A percentile compares a stretch with the other conserved stretches of the same genome.
phyloP scores from a whole-genome alignment of 64 coral and sea anemone genomes.

The Dendrophyllia cribrosa region DNA sequence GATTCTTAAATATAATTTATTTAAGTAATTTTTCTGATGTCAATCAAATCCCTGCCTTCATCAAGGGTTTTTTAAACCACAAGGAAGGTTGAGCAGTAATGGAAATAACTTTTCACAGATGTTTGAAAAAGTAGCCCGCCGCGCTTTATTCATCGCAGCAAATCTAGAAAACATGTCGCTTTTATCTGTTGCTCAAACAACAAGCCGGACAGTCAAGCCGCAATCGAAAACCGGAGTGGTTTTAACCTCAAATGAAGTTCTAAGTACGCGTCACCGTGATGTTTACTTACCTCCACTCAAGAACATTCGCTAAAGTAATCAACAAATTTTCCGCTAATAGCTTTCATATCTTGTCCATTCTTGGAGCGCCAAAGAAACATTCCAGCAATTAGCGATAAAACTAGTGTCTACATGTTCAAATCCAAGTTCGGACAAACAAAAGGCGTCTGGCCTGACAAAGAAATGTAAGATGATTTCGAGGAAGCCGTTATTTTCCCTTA shows the following conservation, averaged over 20 bases:
- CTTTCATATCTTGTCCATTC: no score
- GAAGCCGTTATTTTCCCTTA: no score
- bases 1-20: slow-evolving; percentile 72
- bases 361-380: no score
- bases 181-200: not conserved
- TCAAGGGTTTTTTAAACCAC: not conserved
- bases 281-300: not conserved
- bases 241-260: not conserved
- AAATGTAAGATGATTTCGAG: no score
- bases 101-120: not conserved
- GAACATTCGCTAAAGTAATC: not conserved
- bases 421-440: no score
- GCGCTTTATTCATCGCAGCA: not conserved
- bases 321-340: not conserved
- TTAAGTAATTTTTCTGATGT: slow-evolving; percentile 88
- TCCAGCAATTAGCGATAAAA: no score
- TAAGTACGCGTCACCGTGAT: not conserved
- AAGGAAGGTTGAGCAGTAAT: no score
- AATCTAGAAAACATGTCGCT: not conserved
- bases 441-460: no score
- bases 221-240: not conserved
- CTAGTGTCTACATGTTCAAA: no score
- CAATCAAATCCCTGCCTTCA: slow-evolving; percentile 80
- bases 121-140: not conserved
- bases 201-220: no score